These are phyloP conservation scores for Acleris cristana DNA, from an alignment of 2,888 invertebrate genomes.

Conservation along the genomic window DNA sequence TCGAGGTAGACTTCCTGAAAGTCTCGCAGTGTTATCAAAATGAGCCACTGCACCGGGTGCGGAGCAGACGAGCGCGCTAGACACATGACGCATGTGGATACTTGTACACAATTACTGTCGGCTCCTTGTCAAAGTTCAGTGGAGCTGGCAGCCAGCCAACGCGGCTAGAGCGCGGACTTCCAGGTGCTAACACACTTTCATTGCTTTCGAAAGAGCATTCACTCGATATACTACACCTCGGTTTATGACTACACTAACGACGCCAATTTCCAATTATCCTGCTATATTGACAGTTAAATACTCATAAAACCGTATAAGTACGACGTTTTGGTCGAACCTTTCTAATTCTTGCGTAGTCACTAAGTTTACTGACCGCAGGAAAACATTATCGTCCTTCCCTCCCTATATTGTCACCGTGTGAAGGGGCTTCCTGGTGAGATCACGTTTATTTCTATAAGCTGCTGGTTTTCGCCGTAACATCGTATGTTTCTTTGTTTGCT, in stretches of 20 bases:
- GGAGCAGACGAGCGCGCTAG: conserved; percentile 41
- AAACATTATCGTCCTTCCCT: conserved; percentile 54
- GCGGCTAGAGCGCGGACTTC: conserved; percentile 70
- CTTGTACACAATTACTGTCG: conserved; percentile 60
- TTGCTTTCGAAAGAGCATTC: conserved; percentile 53
- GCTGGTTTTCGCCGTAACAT: conserved; percentile 49
- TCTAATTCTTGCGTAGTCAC: conserved; percentile 9
- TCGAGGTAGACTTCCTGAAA: conserved; percentile 25
- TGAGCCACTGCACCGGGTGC: conserved; percentile 5
- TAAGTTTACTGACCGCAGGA: conserved; percentile 24
- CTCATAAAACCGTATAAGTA: neutral
- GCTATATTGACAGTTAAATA: neutral
- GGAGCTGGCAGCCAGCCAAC: conserved; percentile 76
- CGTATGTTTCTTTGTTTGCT: conserved; percentile 62
- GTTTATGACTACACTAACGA: conserved; percentile 43
- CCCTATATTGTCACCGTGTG: conserved; percentile 58
- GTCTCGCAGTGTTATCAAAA: conserved; percentile 5
- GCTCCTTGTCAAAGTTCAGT: conserved; percentile 80
- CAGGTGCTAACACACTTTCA: conserved; percentile 65
- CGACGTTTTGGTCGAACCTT: neutral
- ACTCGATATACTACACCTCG: conserved; percentile 45
- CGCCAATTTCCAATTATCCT: neutral
- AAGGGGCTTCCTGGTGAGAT: conserved; percentile 67
- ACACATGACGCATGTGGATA: conserved; percentile 52
- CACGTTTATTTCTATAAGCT: conserved; percentile 67